phyloP scores from a whole-genome alignment of 92 coral and sea anemone species.

The Desmophyllum pertusum region DNA sequence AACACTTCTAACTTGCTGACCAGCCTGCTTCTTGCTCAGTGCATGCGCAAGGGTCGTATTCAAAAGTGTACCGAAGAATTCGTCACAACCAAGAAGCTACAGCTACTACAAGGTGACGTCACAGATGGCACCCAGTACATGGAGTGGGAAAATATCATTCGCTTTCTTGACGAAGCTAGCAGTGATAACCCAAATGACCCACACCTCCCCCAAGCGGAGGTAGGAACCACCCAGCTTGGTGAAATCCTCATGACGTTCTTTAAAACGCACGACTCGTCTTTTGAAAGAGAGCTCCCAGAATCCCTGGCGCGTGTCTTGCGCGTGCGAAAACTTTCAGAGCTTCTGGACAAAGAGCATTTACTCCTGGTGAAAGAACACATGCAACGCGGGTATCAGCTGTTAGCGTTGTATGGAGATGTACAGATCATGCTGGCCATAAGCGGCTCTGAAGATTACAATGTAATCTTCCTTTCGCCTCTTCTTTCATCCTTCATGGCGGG shows the following conservation, averaged over 20 bases:
- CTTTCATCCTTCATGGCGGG: conserved; percentile 75
- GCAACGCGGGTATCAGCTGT: conserved; percentile 88
- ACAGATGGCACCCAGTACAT: conserved; percentile 8
- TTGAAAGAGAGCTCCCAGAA: conserved; percentile 58
- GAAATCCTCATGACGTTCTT: conserved; percentile 73
- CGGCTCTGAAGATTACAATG: conserved; percentile 76
- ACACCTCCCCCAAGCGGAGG: conserved; percentile 16
- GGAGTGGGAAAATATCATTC: conserved; percentile 57
- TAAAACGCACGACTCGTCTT: conserved; percentile 46
- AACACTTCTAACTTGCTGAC: conserved; percentile 74
- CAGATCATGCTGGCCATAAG: conserved; percentile 70
- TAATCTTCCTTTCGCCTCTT: conserved; percentile 68
- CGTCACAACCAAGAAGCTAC: conserved; percentile 2
- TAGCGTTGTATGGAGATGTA: conserved; percentile 83
- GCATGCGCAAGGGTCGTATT: conserved; percentile 55
- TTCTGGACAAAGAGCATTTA: conserved; percentile 67
- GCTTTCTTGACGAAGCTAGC: neutral
- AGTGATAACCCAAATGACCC: neutral
- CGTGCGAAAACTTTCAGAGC: conserved; percentile 55
- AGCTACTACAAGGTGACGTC: neutral
- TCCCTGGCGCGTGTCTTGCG: conserved; percentile 60
- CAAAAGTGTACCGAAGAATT: conserved; percentile 43
- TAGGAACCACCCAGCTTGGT: conserved; percentile 59
- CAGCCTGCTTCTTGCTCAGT: conserved; percentile 69
- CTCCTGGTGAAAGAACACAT: conserved; percentile 83